Evolutionary conservation across 2,797 vertebrate genomes (phyloP).

Genomic region (Iguana delicatissima): DNA sequence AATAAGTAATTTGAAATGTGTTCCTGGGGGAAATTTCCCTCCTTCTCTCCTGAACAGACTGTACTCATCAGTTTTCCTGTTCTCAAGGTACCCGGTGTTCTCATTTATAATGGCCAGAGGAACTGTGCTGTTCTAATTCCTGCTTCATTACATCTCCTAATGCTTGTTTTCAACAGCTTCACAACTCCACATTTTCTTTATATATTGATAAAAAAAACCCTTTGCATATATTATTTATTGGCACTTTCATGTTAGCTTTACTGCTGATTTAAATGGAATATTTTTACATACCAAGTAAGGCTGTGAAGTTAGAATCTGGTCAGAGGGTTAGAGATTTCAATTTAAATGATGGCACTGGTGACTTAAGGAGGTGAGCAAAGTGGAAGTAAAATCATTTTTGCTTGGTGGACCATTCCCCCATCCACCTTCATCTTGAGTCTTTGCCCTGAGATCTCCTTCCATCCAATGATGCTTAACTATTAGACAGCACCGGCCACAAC

Average conservation of each 20-base stretch:
- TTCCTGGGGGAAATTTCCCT: conserved; percentile 87
- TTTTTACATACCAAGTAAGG: conserved; percentile 83
- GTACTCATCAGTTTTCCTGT: conserved; percentile 86
- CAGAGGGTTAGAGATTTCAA: conserved; percentile 73
- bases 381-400: conserved; percentile 59
- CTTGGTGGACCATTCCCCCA: conserved; percentile 50
- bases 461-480: neutral
- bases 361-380: neutral
- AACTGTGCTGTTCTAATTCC: conserved; percentile 85
- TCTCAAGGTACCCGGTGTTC: conserved; percentile 87
- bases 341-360: conserved; percentile 51
- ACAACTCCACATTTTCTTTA: conserved; percentile 80
- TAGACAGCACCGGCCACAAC: conserved; percentile 35
- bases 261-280: conserved; percentile 81
- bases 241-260: conserved; percentile 81
- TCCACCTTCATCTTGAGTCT: conserved; percentile 36
- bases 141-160: conserved; percentile 86
- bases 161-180: conserved; percentile 81
- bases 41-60: conserved; percentile 86
- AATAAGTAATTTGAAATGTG: conserved; percentile 91
- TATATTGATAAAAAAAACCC: conserved; percentile 81
- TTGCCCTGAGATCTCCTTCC: neutral
- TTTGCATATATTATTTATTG: conserved; percentile 86
- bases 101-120: conserved; percentile 89
- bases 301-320: conserved; percentile 72